Percentiles rank a stretch among this genome's conserved stretches.
Evolutionary conservation across 2,888 invertebrate genomes (phyloP).

Genomic region (Lepas anatifera): DNA sequence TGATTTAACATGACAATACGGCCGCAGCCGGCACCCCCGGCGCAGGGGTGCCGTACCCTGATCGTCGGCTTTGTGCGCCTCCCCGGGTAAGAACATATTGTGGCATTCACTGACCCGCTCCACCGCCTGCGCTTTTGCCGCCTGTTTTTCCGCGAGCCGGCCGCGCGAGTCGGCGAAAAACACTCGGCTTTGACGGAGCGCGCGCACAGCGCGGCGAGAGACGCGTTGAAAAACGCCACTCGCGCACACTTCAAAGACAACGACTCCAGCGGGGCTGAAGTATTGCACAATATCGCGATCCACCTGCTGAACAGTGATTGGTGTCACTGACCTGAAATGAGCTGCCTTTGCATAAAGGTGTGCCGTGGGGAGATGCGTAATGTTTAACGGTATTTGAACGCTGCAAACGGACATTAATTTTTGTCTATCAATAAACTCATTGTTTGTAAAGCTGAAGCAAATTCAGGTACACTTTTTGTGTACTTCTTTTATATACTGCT

Average conservation of each 20-base stretch:
- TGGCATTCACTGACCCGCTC: neutral
- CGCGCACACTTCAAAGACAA: neutral
- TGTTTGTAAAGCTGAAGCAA: too few relatives aligned
- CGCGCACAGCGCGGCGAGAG: neutral
- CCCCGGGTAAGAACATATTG: constrained; percentile 1
- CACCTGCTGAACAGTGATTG: too few relatives aligned
- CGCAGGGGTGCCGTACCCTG: too few relatives aligned
- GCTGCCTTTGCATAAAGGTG: too few relatives aligned
- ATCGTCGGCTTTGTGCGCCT: neutral
- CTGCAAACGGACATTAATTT: too few relatives aligned
- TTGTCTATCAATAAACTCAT: too few relatives aligned
- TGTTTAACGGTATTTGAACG: too few relatives aligned
- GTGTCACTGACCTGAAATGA: too few relatives aligned
- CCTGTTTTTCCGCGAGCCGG: neutral
- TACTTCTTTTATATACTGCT: too few relatives aligned
- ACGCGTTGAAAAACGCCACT: neutral
- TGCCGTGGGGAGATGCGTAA: too few relatives aligned
- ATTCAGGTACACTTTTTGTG: too few relatives aligned
- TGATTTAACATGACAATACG: neutral
- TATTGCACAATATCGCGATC: too few relatives aligned
- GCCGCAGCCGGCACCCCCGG: neutral
- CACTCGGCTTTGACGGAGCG: neutral
- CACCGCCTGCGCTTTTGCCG: neutral
- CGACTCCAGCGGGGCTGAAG: neutral
- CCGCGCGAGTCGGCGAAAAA: neutral